Evolutionary conservation across 2,888 invertebrate genomes (phyloP), one percentile per base, ranked within the genome.

Genomic region (Drosophila affinis): DNA sequence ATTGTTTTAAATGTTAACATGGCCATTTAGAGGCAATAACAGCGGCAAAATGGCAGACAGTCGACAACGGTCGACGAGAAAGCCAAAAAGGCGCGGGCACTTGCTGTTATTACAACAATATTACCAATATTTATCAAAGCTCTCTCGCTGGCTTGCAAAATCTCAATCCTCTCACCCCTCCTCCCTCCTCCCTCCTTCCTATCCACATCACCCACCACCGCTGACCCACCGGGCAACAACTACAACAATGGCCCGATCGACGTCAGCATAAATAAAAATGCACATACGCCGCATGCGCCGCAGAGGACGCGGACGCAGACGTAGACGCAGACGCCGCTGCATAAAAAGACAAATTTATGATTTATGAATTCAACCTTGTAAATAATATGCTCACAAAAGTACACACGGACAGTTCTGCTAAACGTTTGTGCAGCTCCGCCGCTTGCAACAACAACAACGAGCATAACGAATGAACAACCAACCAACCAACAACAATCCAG

Each of bases 321-420:
- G 53, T 49, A 46, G 72, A 32, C 55, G 74, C 46, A 61, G 68
- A 60, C 70, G 79, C 63, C 77, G 83, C 83, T 75, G 85, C 73
- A 86, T 84, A 84, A 84, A 84, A 82, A 87, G 89, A 88, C 88
- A 88, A 88, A 87, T 89, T 89, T 88, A 89, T 88, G 88, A 88
- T 88, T 88, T 88, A 88, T 88, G 88, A 88, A 87, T 88, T 86
- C 87, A 86, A 85, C 85, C 85, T 86, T 86, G 87, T 87, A 86
- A 86, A 87, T 86, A 85, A 86, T 86, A 86, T 86, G 87, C 85
- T 87, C 82, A 81, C 73, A 75, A 78, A 84, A 79, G 76, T 78
- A 75, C 84, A 84, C 75, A 78, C 78, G 84, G 84, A 79, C 87
- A 79, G 81, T 56, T 71, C 74, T 60, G 87, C 83, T 81, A 85